phyloP scores from a whole-genome alignment of 2,113 vertebrate genomes.

The Aphyosemion australe region DNA sequence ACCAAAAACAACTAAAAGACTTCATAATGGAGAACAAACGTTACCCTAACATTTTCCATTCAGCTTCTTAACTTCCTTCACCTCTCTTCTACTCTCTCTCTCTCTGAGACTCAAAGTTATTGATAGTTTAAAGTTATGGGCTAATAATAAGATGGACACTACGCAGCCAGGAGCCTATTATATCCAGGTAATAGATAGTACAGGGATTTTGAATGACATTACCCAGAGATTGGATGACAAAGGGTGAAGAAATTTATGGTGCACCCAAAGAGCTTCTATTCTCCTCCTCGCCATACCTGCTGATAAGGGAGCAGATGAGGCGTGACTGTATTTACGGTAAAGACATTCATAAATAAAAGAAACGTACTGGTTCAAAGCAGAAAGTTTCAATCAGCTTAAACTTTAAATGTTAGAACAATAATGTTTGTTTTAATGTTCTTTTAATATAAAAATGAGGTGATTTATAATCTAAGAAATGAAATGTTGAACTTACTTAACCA shows the following conservation, averaged over 20 bases:
- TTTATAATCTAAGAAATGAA: no score
- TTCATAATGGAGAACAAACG: slow-evolving; percentile 13
- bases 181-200: slow-evolving; percentile 80
- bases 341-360: slow-evolving; percentile 67
- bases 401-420: not conserved
- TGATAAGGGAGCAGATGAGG: slow-evolving; percentile 78
- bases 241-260: slow-evolving; percentile 79
- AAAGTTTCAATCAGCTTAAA: slow-evolving; percentile 50
- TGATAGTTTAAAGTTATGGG: slow-evolving; percentile 82
- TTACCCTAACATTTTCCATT: slow-evolving; percentile 58
- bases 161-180: slow-evolving; percentile 80
- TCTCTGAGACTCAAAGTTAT: slow-evolving; percentile 75
- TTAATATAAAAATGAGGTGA: no score
- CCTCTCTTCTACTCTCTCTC: slow-evolving; percentile 40
- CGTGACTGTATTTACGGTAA: slow-evolving; percentile 74
- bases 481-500: no score
- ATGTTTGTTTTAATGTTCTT: not conserved
- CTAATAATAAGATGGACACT: slow-evolving; percentile 81
- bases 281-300: slow-evolving; percentile 46
- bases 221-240: slow-evolving; percentile 81
- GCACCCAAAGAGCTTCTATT: slow-evolving; percentile 53
- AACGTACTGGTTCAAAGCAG: slow-evolving; percentile 56
- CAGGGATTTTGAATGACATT: slow-evolving; percentile 81
- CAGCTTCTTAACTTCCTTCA: slow-evolving; percentile 49
- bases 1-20: slow-evolving; percentile 16